These are phyloP conservation scores for Cassiopea andromeda DNA, from an alignment of 30 jellyfish, hydroid and myxozoan species.

Conservation along the genomic window DNA sequence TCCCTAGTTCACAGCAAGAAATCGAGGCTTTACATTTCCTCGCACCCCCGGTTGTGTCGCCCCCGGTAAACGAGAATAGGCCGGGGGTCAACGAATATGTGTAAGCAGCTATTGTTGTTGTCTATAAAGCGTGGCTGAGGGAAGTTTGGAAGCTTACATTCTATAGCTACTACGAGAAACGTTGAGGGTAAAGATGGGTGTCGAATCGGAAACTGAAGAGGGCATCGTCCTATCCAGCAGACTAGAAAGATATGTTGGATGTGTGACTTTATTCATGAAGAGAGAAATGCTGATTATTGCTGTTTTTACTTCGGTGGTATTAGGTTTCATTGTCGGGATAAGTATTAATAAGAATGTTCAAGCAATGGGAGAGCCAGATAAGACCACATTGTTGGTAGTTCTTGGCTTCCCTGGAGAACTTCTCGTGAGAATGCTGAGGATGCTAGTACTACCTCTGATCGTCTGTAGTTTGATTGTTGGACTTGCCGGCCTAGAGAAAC, in stretches of 20 bases:
- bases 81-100: no score
- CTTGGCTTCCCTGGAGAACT: conserved; percentile 92
- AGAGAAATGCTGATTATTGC: conserved; percentile 72
- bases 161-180: background rate
- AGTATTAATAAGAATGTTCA: conserved; percentile 74
- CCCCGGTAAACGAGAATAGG: no score
- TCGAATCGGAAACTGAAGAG: conserved; percentile 9
- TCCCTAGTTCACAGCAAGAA: no score
- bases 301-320: conserved; percentile 66
- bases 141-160: no score
- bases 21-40: no score
- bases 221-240: background rate
- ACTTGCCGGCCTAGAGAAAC: conserved; percentile 92
- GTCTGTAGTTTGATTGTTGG: conserved; percentile 93
- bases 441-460: conserved; percentile 86
- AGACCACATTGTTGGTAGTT: conserved; percentile 67
- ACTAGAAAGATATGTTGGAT: conserved; percentile 23
- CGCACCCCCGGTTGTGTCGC: no score
- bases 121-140: no score
- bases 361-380: conserved; percentile 73
- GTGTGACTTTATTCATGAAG: conserved; percentile 47
- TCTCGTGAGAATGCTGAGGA: conserved; percentile 76
- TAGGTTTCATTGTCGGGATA: conserved; percentile 83
- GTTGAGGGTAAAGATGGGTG: background rate
- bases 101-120: no score